Evolutionary conservation across 2,888 invertebrate species (phyloP), one percentile per base, ranked within the genome.

Genomic region (Caenorhabditis japonica): DNA sequence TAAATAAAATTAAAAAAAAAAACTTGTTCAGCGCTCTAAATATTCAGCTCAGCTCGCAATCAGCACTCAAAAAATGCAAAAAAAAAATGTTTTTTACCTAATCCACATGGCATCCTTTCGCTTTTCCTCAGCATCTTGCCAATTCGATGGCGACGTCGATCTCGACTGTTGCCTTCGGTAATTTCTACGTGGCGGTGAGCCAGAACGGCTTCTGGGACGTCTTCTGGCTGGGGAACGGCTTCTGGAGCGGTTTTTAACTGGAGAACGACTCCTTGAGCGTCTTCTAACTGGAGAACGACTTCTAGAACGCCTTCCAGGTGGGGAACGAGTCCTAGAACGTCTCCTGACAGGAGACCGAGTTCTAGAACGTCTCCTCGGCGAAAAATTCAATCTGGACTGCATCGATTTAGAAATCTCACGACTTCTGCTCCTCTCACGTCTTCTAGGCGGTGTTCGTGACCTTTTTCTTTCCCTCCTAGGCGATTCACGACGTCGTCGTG

Each of bases 71-170:
- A n/a, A n/a, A n/a, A n/a, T n/a, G n/a, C 1, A 38, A 8, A n/a
- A 27, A 21, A 2, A 15, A 53, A 33, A 3, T 49, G 7, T 30
- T 23, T 8, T 44, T 23, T 30, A 62, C 62, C 27, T 19, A 12
- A 36, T 12, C 70, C 70, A 70, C 61, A 70, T 70, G 43, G 49
- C 61, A 8, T 61, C 70, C 33, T 30, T 61, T 23, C 47, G 23
- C 27, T n/a, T 61, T 10, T 66, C 66, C 51, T 70, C 58, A 1
- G 58, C 59, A 33, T 68, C 39, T 46, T 44, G 52, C 46, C 68
- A 46, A 21, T 59, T 68, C 23, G 33, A 19, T 4, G 70, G 70
- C 2, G 60, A 55, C n/a, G 5, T 30, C 1, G 61, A 61, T 8
- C 30, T 21, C 1, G 62, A 58, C 39, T 56, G 36, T 30, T 41